A percentile compares a stretch with the other conserved stretches of the same genome.
Conservation (phyloP, 2,113 vertebrate species). For the Silurus meridionalis region DNA sequence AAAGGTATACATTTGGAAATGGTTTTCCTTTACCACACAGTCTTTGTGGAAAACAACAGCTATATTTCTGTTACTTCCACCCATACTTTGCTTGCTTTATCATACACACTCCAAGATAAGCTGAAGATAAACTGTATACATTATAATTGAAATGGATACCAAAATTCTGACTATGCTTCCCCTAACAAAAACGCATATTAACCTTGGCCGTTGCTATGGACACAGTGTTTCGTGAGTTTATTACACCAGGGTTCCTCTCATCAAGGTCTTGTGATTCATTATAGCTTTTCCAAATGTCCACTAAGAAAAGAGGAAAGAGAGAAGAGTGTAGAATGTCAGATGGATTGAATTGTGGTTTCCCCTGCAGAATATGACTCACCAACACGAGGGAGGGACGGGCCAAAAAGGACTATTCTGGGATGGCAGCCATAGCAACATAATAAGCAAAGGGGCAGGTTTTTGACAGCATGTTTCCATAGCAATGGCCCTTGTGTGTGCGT, state of each 20-base stretch:
- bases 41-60: not conserved
- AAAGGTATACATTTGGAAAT: slow-evolving; percentile 12
- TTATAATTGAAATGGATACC: not conserved
- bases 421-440: slow-evolving; percentile 79
- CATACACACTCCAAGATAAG: not conserved
- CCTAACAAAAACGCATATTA: slow-evolving; percentile 6
- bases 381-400: slow-evolving; percentile 71
- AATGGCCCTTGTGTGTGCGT: slow-evolving; percentile 52
- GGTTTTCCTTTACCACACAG: slow-evolving; percentile 28
- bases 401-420: slow-evolving; percentile 75
- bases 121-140: not conserved
- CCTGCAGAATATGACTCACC: slow-evolving; percentile 75
- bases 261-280: slow-evolving; percentile 63
- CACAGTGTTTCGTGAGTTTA: slow-evolving; percentile 60
- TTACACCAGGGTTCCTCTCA: slow-evolving; percentile 68
- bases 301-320: slow-evolving; percentile 63
- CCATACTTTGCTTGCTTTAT: not conserved
- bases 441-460: slow-evolving; percentile 75
- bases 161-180: not conserved
- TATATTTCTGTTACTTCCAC: not conserved
- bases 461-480: slow-evolving; percentile 72
- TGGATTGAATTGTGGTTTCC: slow-evolving; percentile 77
- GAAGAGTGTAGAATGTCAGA: slow-evolving; percentile 68
- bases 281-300: slow-evolving; percentile 57
- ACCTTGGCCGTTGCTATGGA: slow-evolving; percentile 63